Percentiles rank a stretch among this genome's conserved stretches.
Conservation (phyloP, 2,888 invertebrate genomes). For the Rosalia funebris region DNA sequence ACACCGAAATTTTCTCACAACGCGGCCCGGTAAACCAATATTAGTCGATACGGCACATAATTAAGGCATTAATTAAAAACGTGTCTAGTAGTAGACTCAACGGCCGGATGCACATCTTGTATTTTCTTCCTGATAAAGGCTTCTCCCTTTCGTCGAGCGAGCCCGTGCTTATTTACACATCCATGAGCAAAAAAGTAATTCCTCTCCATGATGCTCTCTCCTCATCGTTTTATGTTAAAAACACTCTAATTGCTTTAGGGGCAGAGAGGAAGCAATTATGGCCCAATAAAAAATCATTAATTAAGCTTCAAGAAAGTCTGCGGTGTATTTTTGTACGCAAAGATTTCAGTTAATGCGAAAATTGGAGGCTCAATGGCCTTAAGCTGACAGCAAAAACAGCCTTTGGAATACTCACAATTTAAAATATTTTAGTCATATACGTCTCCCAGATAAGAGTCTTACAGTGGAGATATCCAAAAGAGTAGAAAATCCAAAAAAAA, state of each 20-base stretch:
- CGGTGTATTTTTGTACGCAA: conserved; percentile 7
- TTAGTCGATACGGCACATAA: conserved; percentile 23
- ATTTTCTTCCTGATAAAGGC: conserved; percentile 22
- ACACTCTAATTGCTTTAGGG: conserved; percentile 41
- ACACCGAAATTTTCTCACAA: neutral
- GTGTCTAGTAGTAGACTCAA: conserved; percentile 18
- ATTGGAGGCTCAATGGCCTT: too few species aligned
- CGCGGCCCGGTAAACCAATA: conserved; percentile 19
- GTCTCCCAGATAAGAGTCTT: too few species aligned
- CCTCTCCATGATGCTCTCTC: conserved; percentile 21
- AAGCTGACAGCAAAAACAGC: too few species aligned
- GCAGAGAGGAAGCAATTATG: conserved; percentile 34
- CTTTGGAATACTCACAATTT: too few species aligned
- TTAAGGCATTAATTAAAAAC: conserved; percentile 29
- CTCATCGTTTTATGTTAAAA: conserved; percentile 34
- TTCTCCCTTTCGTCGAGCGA: conserved; percentile 21
- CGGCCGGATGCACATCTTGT: conserved; percentile 24
- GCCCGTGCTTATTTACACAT: conserved; percentile 41
- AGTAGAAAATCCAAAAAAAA: too few species aligned
- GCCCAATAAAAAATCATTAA: conserved; percentile 40
- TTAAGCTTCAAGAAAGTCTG: conserved; percentile 31
- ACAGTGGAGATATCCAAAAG: too few species aligned
- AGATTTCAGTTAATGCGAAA: too few species aligned
- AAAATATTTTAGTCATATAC: too few species aligned
- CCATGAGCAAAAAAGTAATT: conserved; percentile 36